phyloP scores from a whole-genome alignment of 2,888 invertebrate species.

The Doris montereyensis region DNA sequence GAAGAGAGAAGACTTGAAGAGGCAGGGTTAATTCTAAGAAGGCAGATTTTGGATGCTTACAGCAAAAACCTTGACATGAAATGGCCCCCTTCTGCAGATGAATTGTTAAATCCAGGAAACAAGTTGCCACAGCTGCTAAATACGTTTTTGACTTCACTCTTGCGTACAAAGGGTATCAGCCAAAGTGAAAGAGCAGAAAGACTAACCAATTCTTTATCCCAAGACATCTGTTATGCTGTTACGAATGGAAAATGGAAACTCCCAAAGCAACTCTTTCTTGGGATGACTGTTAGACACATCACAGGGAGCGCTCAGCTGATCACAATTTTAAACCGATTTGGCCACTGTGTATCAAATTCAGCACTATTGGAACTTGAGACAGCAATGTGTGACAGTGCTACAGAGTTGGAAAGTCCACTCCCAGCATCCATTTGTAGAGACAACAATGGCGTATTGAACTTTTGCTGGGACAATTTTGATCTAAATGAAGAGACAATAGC shows the following conservation, averaged over 20 bases:
- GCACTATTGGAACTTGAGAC: slow-evolving; percentile 31
- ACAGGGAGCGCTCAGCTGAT: slow-evolving; percentile 29
- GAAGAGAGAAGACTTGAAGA: slow-evolving; percentile 23
- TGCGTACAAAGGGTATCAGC: neutral
- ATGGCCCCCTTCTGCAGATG: slow-evolving; percentile 1
- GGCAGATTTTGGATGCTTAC: neutral
- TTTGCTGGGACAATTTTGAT: slow-evolving; percentile 33
- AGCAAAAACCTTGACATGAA: neutral
- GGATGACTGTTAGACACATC: slow-evolving; percentile 27
- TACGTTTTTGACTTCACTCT: neutral
- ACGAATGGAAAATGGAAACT: slow-evolving; percentile 29
- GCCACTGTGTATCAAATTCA: slow-evolving; percentile 31
- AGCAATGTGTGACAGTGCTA: slow-evolving; percentile 31
- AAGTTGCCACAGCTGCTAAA: neutral
- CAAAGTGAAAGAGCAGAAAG: neutral
- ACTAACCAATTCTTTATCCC: slow-evolving; percentile 10
- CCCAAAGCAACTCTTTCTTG: slow-evolving; percentile 29
- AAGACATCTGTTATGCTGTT: slow-evolving; percentile 37
- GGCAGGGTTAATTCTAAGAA: slow-evolving; percentile 19
- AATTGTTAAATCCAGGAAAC: neutral
- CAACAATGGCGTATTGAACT: slow-evolving; percentile 9
- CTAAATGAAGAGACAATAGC: neutral
- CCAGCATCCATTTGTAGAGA: neutral
- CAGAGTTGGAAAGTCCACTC: neutral
- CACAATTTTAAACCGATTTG: slow-evolving; percentile 29